A percentile compares a stretch with the other conserved stretches of the same genome.
phyloP scores from a whole-genome alignment of 2,113 vertebrate species.

The Erpornis zantholeuca region DNA sequence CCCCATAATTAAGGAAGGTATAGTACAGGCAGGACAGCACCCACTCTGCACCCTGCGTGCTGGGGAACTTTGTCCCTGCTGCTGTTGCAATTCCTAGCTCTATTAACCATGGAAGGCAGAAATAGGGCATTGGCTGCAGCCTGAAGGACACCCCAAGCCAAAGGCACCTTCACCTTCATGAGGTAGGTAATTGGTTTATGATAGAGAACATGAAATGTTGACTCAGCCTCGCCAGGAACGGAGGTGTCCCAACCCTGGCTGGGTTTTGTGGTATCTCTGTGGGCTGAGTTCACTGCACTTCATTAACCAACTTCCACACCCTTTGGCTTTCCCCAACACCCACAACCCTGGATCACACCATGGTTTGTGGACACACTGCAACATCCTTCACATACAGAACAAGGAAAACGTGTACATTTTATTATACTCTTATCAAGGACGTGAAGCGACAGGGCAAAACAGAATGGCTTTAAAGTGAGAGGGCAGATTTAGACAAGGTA shows the following conservation, averaged over 20 bases:
- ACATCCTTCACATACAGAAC: not conserved
- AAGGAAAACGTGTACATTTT: not conserved
- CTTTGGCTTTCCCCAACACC: not conserved
- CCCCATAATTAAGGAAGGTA: rapidly evolving
- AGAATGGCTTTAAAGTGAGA: not conserved
- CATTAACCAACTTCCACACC: not conserved
- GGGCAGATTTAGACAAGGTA: not conserved
- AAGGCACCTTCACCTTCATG: not conserved
- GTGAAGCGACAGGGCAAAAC: not conserved
- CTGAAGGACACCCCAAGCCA: too few relatives aligned
- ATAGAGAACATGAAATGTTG: rapidly evolving
- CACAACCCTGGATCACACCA: not conserved
- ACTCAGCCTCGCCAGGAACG: rapidly evolving
- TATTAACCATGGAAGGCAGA: rapidly evolving
- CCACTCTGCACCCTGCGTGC: rapidly evolving
- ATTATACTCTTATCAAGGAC: not conserved
- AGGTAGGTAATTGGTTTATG: not conserved
- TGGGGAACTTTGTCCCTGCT: not conserved
- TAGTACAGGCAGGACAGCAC: not conserved
- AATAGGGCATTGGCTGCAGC: not conserved
- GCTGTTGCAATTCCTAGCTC: not conserved
- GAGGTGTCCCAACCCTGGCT: not conserved
- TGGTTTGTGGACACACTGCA: not conserved
- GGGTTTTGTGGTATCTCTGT: not conserved
- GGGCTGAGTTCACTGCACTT: not conserved